Evolutionary conservation across 2,888 invertebrate species (phyloP).

Genomic region (Bhutanitis thaidina): DNA sequence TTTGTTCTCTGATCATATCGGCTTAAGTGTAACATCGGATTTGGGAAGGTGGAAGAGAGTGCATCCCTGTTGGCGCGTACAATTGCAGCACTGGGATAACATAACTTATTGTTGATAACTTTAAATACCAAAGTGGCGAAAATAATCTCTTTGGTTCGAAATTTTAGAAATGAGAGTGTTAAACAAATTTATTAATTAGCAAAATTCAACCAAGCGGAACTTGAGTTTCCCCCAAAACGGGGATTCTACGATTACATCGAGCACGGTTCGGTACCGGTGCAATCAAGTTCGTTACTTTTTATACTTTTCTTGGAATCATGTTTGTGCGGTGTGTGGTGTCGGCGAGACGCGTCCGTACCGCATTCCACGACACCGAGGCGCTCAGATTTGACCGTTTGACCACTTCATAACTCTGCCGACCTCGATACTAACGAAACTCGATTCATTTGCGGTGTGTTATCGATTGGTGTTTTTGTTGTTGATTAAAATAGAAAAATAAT

Average conservation of each 20-base stretch:
- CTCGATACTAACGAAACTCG: slow-evolving; percentile 14
- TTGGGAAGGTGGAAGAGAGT: too few relatives aligned
- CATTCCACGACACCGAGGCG: slow-evolving; percentile 72
- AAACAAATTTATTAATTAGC: neutral
- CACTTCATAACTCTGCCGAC: slow-evolving; percentile 41
- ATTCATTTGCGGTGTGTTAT: neutral
- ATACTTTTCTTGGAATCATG: slow-evolving; percentile 52
- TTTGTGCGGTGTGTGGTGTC: slow-evolving; percentile 58
- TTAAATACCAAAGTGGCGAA: too few relatives aligned
- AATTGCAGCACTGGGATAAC: too few relatives aligned
- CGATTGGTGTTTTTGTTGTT: neutral
- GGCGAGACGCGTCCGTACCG: slow-evolving; percentile 51
- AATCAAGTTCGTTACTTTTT: slow-evolving; percentile 12
- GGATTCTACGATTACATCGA: slow-evolving; percentile 2
- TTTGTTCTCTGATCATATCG: too few relatives aligned
- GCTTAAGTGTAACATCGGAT: too few relatives aligned
- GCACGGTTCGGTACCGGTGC: slow-evolving; percentile 9
- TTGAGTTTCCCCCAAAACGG: slow-evolving; percentile 14
- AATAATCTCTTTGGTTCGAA: too few relatives aligned
- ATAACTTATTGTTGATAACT: too few relatives aligned
- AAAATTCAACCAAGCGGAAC: neutral
- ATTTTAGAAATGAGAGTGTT: neutral
- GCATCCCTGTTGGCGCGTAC: too few relatives aligned
- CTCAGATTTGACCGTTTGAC: slow-evolving; percentile 52
- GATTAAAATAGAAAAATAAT: neutral